These are phyloP conservation scores for Anastatus disparis DNA, from an alignment of 1,140 invertebrate species.

Conservation along the genomic window DNA sequence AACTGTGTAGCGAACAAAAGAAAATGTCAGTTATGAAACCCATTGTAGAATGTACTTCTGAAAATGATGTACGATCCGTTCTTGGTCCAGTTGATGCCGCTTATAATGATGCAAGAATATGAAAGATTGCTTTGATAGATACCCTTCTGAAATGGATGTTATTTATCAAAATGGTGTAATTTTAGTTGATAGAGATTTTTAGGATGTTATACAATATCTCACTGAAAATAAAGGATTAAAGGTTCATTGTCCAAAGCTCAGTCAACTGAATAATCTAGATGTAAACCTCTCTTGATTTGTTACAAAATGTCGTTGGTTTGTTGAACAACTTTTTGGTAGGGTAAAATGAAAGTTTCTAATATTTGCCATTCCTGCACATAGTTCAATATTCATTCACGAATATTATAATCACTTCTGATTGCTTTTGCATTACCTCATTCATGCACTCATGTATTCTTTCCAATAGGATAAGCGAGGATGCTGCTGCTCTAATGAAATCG, in stretches of 20 bases:
- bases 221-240: background rate
- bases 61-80: too few species aligned
- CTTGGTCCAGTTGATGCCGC: too few species aligned
- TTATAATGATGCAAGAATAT: too few species aligned
- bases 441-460: conserved; percentile 8
- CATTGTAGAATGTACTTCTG: too few species aligned
- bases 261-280: conserved; percentile 1
- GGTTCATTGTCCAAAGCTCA: background rate
- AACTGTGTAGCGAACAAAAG: too few species aligned
- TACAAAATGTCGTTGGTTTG: conserved; percentile 16
- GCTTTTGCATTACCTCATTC: conserved; percentile 1
- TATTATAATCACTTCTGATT: background rate
- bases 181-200: conserved; percentile 11
- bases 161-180: too few species aligned
- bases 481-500: background rate
- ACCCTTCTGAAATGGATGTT: too few species aligned
- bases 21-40: too few species aligned
- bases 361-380: conserved; percentile 10
- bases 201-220: background rate
- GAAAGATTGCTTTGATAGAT: too few species aligned
- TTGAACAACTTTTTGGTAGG: conserved; percentile 23
- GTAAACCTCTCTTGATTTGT: conserved; percentile 22
- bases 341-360: conserved; percentile 7
- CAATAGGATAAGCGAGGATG: background rate
- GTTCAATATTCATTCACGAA: too few species aligned